Percentiles rank a stretch among this genome's conserved stretches.
These are phyloP conservation scores for Bombus picipes DNA, from an alignment of 1,140 invertebrate genomes.

Conservation along the genomic window DNA sequence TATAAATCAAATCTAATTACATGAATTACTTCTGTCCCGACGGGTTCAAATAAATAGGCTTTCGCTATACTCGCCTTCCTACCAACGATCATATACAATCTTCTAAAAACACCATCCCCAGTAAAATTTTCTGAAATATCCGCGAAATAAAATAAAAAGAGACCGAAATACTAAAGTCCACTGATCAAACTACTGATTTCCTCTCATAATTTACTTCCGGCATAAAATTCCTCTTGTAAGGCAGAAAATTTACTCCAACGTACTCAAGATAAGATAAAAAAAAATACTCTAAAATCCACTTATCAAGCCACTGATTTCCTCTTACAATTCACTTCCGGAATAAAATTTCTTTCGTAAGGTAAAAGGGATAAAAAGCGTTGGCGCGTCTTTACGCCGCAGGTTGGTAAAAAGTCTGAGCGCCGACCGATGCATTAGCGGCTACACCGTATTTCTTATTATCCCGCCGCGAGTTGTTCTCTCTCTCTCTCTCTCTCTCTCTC, in stretches of 20 bases:
- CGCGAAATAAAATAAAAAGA: too few relatives aligned
- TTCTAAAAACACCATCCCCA: too few relatives aligned
- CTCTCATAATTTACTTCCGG: slow-evolving; percentile 19
- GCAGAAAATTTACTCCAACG: background rate
- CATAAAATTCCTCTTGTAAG: background rate
- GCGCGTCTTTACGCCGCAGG: background rate
- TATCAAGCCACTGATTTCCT: background rate
- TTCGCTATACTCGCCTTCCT: too few relatives aligned
- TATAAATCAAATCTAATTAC: too few relatives aligned
- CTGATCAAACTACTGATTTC: background rate
- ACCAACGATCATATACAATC: too few relatives aligned
- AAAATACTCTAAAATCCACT: background rate
- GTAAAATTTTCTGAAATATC: background rate
- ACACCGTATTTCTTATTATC: slow-evolving; percentile 60
- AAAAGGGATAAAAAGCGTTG: background rate
- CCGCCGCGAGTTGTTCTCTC: slow-evolving; percentile 32
- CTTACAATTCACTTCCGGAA: slow-evolving; percentile 9
- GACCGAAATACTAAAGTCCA: background rate
- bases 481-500: background rate
- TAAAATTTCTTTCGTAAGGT: background rate
- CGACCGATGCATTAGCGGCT: slow-evolving; percentile 51
- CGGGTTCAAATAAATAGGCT: too few relatives aligned
- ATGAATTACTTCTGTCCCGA: too few relatives aligned
- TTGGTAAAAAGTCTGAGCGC: slow-evolving; percentile 45
- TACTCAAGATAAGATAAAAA: background rate